Conservation (phyloP, 2,113 vertebrate species). For the Argyrosomus japonicus region DNA sequence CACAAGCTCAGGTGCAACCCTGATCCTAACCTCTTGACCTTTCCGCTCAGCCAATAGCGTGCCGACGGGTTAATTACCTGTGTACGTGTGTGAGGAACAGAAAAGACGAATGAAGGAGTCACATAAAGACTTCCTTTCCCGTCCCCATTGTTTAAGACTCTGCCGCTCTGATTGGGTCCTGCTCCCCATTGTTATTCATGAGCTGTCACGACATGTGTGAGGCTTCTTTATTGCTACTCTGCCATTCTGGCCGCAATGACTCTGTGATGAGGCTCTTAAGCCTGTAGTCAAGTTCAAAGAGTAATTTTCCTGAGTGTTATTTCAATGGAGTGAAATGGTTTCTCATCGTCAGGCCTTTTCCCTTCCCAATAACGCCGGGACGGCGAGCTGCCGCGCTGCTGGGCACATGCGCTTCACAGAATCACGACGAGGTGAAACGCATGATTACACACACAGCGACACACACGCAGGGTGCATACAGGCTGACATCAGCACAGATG, state of each 20-base stretch:
- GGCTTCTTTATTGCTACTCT: conserved; percentile 72
- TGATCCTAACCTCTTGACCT: conserved; percentile 46
- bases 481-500: conserved; percentile 13
- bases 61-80: conserved; percentile 33
- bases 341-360: conserved; percentile 58
- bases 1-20: not conserved
- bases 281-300: conserved; percentile 75
- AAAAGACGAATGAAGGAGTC: conserved; percentile 55
- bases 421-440: conserved; percentile 49
- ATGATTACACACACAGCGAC: conserved; percentile 19
- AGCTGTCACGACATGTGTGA: conserved; percentile 55
- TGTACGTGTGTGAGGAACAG: conserved; percentile 29
- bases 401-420: conserved; percentile 34
- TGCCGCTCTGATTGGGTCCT: conserved; percentile 61
- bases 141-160: conserved; percentile 66
- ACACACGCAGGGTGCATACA: conserved; percentile 1
- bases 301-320: conserved; percentile 74
- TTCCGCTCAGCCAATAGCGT: not conserved
- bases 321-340: conserved; percentile 71
- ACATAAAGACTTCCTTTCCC: conserved; percentile 48
- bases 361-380: conserved; percentile 51
- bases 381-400: conserved; percentile 13
- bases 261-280: conserved; percentile 73
- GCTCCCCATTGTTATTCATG: conserved; percentile 77
- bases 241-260: conserved; percentile 72